Percentiles rank a stretch among this genome's conserved stretches.
phyloP scores from a whole-genome alignment of 2,888 invertebrate genomes.

The Dryobota labecula region DNA sequence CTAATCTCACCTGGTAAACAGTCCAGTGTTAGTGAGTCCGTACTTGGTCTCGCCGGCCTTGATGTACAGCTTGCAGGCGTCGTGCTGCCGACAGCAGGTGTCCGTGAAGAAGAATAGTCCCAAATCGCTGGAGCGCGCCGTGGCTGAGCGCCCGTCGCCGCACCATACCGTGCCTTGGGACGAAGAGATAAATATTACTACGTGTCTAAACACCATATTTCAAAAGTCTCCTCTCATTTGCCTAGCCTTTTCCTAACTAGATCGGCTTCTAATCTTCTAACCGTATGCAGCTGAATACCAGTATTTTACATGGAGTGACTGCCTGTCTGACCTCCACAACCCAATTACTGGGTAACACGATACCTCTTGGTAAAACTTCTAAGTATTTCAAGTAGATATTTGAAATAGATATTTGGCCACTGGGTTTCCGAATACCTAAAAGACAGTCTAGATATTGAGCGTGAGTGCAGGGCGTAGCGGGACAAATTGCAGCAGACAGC shows the following conservation, averaged over 20 bases:
- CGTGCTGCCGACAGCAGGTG: constrained; percentile 93
- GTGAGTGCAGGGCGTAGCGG: no score
- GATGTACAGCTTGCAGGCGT: constrained; percentile 92
- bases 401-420: no score
- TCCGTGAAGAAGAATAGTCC: constrained; percentile 92
- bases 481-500: no score
- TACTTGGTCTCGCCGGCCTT: constrained; percentile 88
- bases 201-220: background rate
- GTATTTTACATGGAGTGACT: background rate
- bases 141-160: constrained; percentile 92
- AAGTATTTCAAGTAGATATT: no score
- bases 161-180: constrained; percentile 94
- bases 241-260: background rate
- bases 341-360: background rate
- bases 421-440: no score
- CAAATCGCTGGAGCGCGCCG: constrained; percentile 89
- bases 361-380: background rate
- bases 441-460: no score
- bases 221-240: background rate
- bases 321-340: background rate
- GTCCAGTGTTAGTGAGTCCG: constrained; percentile 92
- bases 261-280: no score
- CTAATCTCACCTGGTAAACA: constrained; percentile 91
- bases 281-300: background rate
- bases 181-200: background rate